Evolutionary conservation across 2,797 vertebrate species (phyloP), one percentile per base, ranked within the genome.

Genomic region (Synaphobranchus kaupii): DNA sequence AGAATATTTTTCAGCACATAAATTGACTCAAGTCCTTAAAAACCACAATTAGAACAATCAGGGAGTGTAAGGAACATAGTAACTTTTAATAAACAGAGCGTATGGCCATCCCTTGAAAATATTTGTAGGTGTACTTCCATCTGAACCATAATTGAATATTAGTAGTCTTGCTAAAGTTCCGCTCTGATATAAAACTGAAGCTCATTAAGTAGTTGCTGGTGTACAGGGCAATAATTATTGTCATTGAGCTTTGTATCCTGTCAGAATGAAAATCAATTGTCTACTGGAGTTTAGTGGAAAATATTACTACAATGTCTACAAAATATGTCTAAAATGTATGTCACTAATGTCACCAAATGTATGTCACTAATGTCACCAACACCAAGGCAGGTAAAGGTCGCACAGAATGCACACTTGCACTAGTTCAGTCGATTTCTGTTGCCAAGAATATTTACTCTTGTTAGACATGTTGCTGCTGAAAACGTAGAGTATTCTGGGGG

Each of bases 131-230:
- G n/a, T 81, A 22, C 47, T 82, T 48, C 28, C 58, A 81, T 15
- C 15, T 86, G 54, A 82, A 78, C 31, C 63, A 66, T 82, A 22
- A 31, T 52, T 50, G 13, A 60, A 56, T 86, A 86, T 50, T 39
- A 39, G 39, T 39, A 39, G 39, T 39, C 39, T 63, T 60, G 66
- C 54, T 82, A 56, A 87, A 66, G 80, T 82, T 68, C 28, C 82
- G 68, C 44, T 80, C 58, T 50, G 80, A 83, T 68, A 68, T 68
- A 68, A n/a, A 58, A 87, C 20, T 31, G 34, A 87, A 83, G 60
- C 34, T 44, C 60, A 78, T 87, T 54, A 87, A 68, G 80, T 58
- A 87, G 58, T 87, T 87, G 66, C 86, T 54, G 60, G 78, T 87
- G 86, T 56, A 52, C 68, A 58, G 78, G 68, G 86, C 47, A 68